Conservation (phyloP, 2,888 invertebrate genomes). For the Venusia cambrica region DNA sequence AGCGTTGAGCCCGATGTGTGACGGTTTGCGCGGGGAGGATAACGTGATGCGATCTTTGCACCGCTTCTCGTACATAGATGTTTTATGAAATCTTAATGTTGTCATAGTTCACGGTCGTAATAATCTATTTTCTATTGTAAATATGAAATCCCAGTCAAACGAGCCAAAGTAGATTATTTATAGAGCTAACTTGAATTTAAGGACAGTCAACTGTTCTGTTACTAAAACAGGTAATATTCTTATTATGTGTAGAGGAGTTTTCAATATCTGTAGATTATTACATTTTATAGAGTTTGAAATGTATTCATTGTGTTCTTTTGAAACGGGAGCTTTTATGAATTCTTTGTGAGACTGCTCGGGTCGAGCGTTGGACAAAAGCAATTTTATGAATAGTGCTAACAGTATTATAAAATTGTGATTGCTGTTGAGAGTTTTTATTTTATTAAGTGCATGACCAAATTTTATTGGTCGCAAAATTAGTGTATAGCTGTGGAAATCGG, state of each 20-base stretch:
- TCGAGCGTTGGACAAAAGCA: conserved; percentile 37
- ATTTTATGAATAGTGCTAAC: conserved; percentile 50
- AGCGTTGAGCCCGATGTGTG: too few relatives aligned
- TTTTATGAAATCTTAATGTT: conserved; percentile 22
- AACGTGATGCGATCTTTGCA: too few relatives aligned
- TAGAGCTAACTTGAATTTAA: conserved; percentile 30
- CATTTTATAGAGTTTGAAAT: conserved; percentile 23
- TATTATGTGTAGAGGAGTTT: conserved; percentile 19
- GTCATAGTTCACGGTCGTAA: conserved; percentile 18
- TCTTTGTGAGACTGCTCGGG: conserved; percentile 19
- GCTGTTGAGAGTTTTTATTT: conserved; percentile 34
- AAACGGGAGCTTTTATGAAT: conserved; percentile 30
- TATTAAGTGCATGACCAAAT: conserved; percentile 31
- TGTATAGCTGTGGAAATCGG: conserved; percentile 16
- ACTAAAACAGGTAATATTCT: conserved; percentile 19
- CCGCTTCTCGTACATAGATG: conserved; percentile 22
- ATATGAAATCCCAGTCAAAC: conserved; percentile 43
- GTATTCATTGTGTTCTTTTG: conserved; percentile 26
- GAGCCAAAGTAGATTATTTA: conserved; percentile 48
- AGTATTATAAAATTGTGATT: conserved; percentile 60
- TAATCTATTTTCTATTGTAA: conserved; percentile 15
- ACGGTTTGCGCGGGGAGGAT: too few relatives aligned
- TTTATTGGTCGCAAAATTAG: conserved; percentile 24
- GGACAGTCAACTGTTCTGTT: conserved; percentile 22
- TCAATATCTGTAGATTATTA: conserved; percentile 20